Evolutionary conservation across 92 coral and sea anemone genomes (phyloP), one percentile per base, ranked within the genome.

Genomic region (Phymanthus crucifer): DNA sequence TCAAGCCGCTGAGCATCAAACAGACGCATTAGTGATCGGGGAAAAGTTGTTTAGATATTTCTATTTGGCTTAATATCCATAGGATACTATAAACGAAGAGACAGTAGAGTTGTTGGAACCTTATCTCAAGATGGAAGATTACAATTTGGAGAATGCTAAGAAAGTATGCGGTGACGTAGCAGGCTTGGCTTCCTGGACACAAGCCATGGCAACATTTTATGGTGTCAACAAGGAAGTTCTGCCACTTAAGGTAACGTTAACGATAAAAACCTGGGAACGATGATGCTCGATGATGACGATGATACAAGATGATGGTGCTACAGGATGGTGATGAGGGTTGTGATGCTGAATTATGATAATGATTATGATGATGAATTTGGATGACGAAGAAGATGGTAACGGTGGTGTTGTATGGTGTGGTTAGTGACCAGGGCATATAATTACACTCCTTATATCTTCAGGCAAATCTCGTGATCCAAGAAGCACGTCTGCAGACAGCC

Each of bases 81-180:
- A 95, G 99, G 99, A 95, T 80, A 54, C 86, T 27, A 95, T 95
- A 75, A 95, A 95, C 76, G 99, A 87, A 75, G 99, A 95, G 83
- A 95, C 99, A 0, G 99, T 95, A 0, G 99, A 95, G 72, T 79
- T 95, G 40, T 79, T 95, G 38, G 88, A 81, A 78, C 99, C 99
- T 1, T 95, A 93, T 46, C 78, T 95, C 1, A 88, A 88, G 34
- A 95, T 95, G 99, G 99, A 95, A 66, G 99, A 95, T 77, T 95
- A 93, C 86, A 95, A 93, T 29, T 18, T 95, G 86, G 99, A 95
- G 48, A 89, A 52, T 57, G 99, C 99, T 33, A 93, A 91, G 92
- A 95, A 95, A 82, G 98, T 93, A 24, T 95, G 97, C 67, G 99
- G 99, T 68, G 99, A 95, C 68, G 98, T 95, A 52, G 99, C 99